These are phyloP conservation scores for Drosophila longiperda DNA, from an alignment of 2,888 invertebrate genomes.

Conservation along the genomic window DNA sequence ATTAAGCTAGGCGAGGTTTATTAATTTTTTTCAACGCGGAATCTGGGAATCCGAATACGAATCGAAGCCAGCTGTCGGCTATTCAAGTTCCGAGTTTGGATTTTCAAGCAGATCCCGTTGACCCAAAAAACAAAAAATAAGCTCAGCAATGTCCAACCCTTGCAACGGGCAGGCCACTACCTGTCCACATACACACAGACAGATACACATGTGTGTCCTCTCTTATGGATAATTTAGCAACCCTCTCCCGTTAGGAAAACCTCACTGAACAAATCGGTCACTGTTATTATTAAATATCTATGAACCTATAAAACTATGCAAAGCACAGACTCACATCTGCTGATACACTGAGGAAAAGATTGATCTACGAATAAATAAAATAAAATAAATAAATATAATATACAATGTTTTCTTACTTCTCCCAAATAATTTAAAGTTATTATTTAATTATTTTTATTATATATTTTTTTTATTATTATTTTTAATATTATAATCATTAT, in stretches of 20 bases:
- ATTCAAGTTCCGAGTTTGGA: conserved; percentile 24
- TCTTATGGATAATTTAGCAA: conserved; percentile 38
- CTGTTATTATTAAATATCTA: conserved; percentile 2
- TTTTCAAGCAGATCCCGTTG: conserved; percentile 28
- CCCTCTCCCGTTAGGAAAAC: conserved; percentile 19
- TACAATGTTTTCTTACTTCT: neutral
- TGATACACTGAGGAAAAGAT: neutral
- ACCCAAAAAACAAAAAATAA: conserved; percentile 26
- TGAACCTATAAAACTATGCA: conserved; percentile 14
- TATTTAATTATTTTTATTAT: neutral
- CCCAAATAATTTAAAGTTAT: neutral
- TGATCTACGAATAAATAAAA: neutral
- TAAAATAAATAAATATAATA: neutral
- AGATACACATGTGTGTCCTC: conserved; percentile 13
- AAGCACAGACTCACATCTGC: conserved; percentile 48
- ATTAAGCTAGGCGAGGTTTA: neutral
- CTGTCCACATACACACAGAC: conserved; percentile 27
- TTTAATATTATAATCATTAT: neutral
- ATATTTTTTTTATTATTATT: neutral
- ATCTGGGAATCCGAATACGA: neutral
- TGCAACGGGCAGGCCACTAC: conserved; percentile 23
- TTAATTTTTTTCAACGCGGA: neutral
- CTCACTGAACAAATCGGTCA: conserved; percentile 45
- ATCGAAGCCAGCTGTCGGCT: conserved; percentile 41
- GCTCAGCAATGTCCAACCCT: conserved; percentile 60